Conservation (phyloP, 2,797 vertebrate species). For the Sebastolobus altivelis region DNA sequence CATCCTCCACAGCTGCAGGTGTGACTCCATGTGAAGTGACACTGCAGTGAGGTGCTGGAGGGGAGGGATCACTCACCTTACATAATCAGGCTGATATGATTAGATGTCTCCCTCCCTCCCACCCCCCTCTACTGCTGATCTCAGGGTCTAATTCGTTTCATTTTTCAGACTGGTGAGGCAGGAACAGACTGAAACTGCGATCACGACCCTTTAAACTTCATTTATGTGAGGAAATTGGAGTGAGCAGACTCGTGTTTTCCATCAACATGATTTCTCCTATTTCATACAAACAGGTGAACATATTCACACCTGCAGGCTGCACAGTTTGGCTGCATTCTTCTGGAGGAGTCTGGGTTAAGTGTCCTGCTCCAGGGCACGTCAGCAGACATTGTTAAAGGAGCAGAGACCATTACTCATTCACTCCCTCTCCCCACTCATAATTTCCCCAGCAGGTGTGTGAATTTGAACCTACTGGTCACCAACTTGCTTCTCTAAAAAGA, state of each 20-base stretch:
- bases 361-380: not conserved
- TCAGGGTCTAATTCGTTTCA: not conserved
- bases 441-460: conserved; percentile 24
- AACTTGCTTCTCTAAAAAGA: not conserved
- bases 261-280: not conserved
- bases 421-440: not conserved
- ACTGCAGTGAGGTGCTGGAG: conserved; percentile 12
- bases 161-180: not conserved
- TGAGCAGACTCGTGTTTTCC: not conserved
- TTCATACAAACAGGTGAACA: not conserved
- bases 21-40: conserved; percentile 34
- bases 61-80: conserved; percentile 29
- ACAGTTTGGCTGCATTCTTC: not conserved
- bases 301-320: not conserved
- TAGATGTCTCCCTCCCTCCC: not conserved
- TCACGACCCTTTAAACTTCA: not conserved
- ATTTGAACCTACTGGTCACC: not conserved
- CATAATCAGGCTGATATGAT: conserved; percentile 25
- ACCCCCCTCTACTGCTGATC: not conserved
- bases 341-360: not conserved
- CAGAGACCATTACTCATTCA: conserved; percentile 10
- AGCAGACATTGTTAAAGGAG: conserved; percentile 13
- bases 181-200: not conserved
- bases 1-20: conserved; percentile 28
- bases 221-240: not conserved